Conservation (phyloP, 2,797 vertebrate genomes). For the Luscinia megarhynchos region DNA sequence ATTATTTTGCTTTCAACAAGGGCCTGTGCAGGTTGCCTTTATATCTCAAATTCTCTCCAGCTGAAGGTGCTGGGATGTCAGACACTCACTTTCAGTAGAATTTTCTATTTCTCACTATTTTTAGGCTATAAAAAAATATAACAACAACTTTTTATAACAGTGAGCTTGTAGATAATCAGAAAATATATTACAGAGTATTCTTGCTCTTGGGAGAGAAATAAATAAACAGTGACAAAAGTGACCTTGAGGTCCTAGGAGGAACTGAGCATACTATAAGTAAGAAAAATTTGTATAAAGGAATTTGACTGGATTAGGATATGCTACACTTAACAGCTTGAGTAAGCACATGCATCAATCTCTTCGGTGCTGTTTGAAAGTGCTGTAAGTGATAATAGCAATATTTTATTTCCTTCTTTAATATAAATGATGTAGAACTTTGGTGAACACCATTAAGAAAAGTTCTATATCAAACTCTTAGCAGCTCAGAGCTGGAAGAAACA, state of each 20-base stretch:
- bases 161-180: constrained; percentile 32
- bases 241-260: constrained; percentile 8
- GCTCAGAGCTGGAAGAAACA: background rate
- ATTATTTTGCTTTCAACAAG: constrained; percentile 32
- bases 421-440: background rate
- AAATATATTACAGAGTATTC: constrained; percentile 10
- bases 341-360: background rate
- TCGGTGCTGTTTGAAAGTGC: background rate
- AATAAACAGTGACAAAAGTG: constrained; percentile 14
- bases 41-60: background rate
- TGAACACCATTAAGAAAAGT: background rate
- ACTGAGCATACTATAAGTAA: background rate
- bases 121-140: constrained; percentile 5
- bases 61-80: constrained; percentile 14
- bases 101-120: constrained; percentile 10
- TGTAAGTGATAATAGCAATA: background rate
- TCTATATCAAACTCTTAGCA: background rate
- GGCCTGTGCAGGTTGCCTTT: background rate
- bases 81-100: background rate
- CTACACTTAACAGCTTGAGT: background rate
- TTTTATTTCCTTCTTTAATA: constrained; percentile 36
- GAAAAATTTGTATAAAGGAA: constrained; percentile 13
- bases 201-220: background rate
- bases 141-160: background rate
- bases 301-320: background rate